phyloP scores from a whole-genome alignment of 1,140 invertebrate species.

The Branchinecta lynchi region DNA sequence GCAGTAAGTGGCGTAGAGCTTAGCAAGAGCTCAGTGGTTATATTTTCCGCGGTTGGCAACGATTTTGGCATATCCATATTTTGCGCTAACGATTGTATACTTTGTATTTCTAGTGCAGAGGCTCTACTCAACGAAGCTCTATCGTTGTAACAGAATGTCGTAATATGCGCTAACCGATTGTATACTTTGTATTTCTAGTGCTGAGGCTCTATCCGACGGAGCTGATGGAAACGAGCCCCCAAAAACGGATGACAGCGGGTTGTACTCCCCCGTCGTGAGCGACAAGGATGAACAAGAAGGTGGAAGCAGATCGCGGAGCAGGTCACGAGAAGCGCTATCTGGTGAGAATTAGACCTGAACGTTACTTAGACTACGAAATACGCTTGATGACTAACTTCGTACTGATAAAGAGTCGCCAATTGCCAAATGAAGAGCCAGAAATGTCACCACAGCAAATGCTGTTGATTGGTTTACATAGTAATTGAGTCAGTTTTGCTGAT shows the following conservation, averaged over 20 bases:
- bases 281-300: slow-evolving; percentile 7
- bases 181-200: background rate
- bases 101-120: too few species aligned
- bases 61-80: too few species aligned
- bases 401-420: too few species aligned
- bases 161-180: too few species aligned
- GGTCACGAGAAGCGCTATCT: background rate
- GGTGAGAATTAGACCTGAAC: background rate
- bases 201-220: background rate
- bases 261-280: background rate
- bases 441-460: background rate
- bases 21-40: too few species aligned
- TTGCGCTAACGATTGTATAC: too few species aligned
- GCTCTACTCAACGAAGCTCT: too few species aligned
- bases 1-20: too few species aligned
- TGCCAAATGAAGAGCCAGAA: too few species aligned
- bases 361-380: background rate
- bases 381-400: too few species aligned
- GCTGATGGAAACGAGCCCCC: background rate
- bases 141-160: too few species aligned
- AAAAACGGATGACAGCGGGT: background rate
- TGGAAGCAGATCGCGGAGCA: background rate
- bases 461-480: background rate
- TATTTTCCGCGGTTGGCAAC: too few species aligned
- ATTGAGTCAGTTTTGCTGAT: background rate